Conservation (phyloP, 23 tunicate species). For the Halocynthia roretzi region DNA sequence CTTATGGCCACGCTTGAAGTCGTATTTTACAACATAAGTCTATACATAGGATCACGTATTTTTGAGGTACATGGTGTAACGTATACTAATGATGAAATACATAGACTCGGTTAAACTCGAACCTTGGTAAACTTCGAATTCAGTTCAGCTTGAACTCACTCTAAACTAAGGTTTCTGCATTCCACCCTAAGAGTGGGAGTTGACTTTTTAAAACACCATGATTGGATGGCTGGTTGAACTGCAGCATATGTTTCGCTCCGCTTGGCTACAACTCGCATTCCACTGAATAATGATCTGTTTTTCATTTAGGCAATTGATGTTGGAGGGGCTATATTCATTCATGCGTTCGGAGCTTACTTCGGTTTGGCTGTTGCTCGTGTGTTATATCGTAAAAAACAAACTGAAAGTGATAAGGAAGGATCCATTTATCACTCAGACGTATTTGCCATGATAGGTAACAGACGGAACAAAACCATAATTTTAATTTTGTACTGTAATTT, state of each 20-base stretch:
- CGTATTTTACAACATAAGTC: slow-evolving; percentile 71
- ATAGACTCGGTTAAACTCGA: too few relatives aligned
- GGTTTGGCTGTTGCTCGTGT: slow-evolving; percentile 94
- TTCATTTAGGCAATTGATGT: slow-evolving; percentile 64
- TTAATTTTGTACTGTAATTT: background rate
- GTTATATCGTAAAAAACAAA: slow-evolving; percentile 65
- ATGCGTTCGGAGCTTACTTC: slow-evolving; percentile 97
- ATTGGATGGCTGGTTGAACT: background rate
- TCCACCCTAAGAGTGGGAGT: too few relatives aligned
- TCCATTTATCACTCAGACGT: slow-evolving; percentile 95
- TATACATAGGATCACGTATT: slow-evolving; percentile 30
- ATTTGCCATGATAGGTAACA: slow-evolving; percentile 92
- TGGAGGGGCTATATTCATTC: slow-evolving; percentile 95
- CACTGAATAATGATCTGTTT: background rate
- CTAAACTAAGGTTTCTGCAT: too few relatives aligned
- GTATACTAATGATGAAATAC: background rate
- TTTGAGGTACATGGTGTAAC: slow-evolving; percentile 17
- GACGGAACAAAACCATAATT: too few relatives aligned
- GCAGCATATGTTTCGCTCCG: background rate
- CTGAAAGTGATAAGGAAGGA: slow-evolving; percentile 62
- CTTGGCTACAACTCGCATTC: background rate
- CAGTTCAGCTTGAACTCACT: too few relatives aligned
- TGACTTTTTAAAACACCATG: background rate
- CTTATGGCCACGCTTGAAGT: slow-evolving; percentile 85
- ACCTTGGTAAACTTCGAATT: too few relatives aligned